Evolutionary conservation across 2,797 vertebrate genomes (phyloP).

Genomic region (Lagodon rhomboides): DNA sequence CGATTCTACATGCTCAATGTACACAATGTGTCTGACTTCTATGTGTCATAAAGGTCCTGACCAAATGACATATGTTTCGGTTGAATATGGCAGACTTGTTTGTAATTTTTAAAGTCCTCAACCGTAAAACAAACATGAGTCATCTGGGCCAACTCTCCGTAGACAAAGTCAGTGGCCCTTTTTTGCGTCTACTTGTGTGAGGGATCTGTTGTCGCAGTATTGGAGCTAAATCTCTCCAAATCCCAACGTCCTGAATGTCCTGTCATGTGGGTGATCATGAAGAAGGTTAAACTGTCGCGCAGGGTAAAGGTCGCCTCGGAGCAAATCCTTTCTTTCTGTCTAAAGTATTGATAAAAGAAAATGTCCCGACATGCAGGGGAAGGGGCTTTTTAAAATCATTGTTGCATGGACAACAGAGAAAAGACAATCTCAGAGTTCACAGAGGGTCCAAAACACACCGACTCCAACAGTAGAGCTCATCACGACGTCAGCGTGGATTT

Average conservation of each 20-base stretch:
- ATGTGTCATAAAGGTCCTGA: not conserved
- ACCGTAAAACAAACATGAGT: not conserved
- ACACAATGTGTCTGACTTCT: too few relatives aligned
- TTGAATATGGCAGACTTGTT: not conserved
- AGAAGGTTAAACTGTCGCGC: conserved; percentile 44
- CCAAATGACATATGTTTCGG: too few relatives aligned
- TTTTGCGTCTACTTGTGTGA: conserved; percentile 6
- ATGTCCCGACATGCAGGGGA: conserved; percentile 22
- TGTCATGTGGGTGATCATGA: conserved; percentile 59
- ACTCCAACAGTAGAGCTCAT: not conserved
- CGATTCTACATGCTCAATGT: too few relatives aligned
- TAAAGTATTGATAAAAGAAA: conserved; percentile 54
- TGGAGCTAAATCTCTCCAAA: conserved; percentile 29
- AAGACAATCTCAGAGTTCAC: not conserved
- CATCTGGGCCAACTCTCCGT: not conserved
- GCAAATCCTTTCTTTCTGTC: conserved; percentile 45
- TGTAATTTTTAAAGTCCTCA: not conserved
- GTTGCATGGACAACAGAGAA: not conserved
- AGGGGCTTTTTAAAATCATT: conserved; percentile 46
- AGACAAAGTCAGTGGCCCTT: not conserved
- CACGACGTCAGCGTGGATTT: not conserved
- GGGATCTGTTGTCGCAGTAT: conserved; percentile 31
- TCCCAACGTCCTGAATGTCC: conserved; percentile 18
- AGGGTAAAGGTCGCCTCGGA: conserved; percentile 63
- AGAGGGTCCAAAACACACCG: not conserved